Base-by-base conservation (phyloP, 2,113 vertebrate genomes). In the Nothocercus julius region DNA sequence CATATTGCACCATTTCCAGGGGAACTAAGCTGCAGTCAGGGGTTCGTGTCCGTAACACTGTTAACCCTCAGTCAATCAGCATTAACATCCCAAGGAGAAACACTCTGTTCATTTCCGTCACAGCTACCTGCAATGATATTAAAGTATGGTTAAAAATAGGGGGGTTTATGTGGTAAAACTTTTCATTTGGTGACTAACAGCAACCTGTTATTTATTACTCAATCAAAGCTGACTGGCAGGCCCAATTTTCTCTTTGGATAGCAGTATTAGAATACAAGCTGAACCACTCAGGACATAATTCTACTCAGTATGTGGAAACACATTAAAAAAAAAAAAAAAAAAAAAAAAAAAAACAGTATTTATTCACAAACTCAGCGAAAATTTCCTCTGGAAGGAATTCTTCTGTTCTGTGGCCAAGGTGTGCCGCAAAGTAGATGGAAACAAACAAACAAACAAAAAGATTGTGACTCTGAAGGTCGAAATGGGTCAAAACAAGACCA, bases 151-250 rank as follows among this genome's bases (percentile, higher is more conserved):
- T 90, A 93, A 94, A 74, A 90, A 76, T 25, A 79, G 53, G 4
- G 3, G 3, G 27, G 42, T 6, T 78, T 82, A 76, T 36, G 77
- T 30, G 28, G 63, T 49, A 94, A 83, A 89, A 87, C 44, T 90
- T 84, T 82, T 66, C 80, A 74, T 88, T 96, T 63, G 80, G 53
- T 92, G 75, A 44, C 78, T 92, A 89, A 82, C 38, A 91, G 62
- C 20, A 91, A 95, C 66, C 44, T 81, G 76, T 32, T 54, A 86
- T 67, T 93, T 84, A 74, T 92, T 94, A 89, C 47, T 96, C 86
- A 88, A 72, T 81, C 80, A 84, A 85, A 42, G 82, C 66, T 87
- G 77, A 96, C 51, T 87, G 80, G 54, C 80, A 94, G 62, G 32
- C 91, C 70, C 38, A 92, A 90, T 92, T 89, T 89, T 94, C 67